These are phyloP conservation scores for Apostichopus parvimensis DNA, from an alignment of 35 echinoderm and acorn worm species.

Conservation along the genomic window DNA sequence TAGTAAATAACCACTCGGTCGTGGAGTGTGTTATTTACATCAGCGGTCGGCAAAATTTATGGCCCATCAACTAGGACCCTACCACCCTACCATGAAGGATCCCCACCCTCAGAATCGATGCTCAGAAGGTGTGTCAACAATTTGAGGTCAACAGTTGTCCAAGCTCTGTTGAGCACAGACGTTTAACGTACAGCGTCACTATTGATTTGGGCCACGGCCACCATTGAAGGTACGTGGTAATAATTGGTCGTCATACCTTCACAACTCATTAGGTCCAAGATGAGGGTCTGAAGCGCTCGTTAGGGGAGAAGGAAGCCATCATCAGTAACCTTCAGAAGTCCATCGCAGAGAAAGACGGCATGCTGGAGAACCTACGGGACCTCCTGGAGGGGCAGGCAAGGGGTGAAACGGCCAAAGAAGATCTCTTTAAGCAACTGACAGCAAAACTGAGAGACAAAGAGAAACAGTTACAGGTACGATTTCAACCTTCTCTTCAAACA, in stretches of 20 bases:
- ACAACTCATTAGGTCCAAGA: slow-evolving; percentile 25
- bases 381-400: slow-evolving; percentile 35
- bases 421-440: slow-evolving; percentile 69
- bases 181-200: too few species aligned
- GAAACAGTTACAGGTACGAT: slow-evolving; percentile 66
- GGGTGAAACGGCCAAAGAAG: slow-evolving; percentile 60
- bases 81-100: too few species aligned
- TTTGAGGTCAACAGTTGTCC: too few species aligned
- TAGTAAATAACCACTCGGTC: too few species aligned
- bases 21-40: too few species aligned
- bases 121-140: too few species aligned
- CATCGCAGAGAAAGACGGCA: slow-evolving; percentile 65
- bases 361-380: slow-evolving; percentile 46
- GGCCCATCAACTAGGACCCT: too few species aligned
- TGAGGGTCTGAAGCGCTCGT: slow-evolving; percentile 46
- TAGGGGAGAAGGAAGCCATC: slow-evolving; percentile 81
- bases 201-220: too few species aligned
- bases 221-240: too few species aligned
- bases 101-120: too few species aligned
- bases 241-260: neutral
- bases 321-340: slow-evolving; percentile 69
- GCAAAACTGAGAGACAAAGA: slow-evolving; percentile 78
- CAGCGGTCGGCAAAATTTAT: too few species aligned
- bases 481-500: neutral
- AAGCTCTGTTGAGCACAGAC: too few species aligned